Base-by-base conservation (phyloP, 2,888 invertebrate species). In the Macaria liturata region DNA sequence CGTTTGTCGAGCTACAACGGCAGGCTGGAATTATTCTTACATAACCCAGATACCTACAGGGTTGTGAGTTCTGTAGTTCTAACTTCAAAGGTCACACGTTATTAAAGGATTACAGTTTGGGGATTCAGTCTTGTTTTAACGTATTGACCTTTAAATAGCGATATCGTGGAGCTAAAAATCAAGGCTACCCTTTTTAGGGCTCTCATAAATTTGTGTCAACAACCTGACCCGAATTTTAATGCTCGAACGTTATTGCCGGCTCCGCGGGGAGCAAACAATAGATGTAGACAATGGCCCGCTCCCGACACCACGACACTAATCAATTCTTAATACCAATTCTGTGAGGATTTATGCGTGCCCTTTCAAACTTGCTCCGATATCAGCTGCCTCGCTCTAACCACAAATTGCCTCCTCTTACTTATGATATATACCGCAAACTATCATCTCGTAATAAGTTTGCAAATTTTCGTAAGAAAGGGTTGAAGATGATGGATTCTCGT, bases 191-290 rank as follows among this genome's bases (percentile, higher is more conserved):
- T 78, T 82, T 79, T 78, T 80, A 80, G 80, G 77, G 76, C 82
- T 76, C 80, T 84, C 83, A 83, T 88, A 88, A 88, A 88, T 88
- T 87, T 83, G 77, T 85, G 86, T 86, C 87, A 86, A 84, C 85
- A 81, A 78, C 82, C 81, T 83, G 86, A 84, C 88, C 87, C 82
- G 80, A 86, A 88, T 88, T 87, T 88, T 83, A 88, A 88, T 87
- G 84, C 74, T 78, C 73, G 75, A 80, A 77, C 83, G 81, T 83
- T 87, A 86, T 87, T 83, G 79, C 81, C 76, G 76, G 75, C 77
- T 81, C 77, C 76, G 81, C 80, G 82, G 75, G 75, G 75, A 72
- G 76, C 82, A 83, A 84, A 88, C 87, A 88, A 88, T 84, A 83
- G 86, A 76, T 70, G 71, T 76, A 71, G 82, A 87, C 84, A 86